Conservation (phyloP, 2,113 vertebrate species). For the Hippolais icterina region DNA sequence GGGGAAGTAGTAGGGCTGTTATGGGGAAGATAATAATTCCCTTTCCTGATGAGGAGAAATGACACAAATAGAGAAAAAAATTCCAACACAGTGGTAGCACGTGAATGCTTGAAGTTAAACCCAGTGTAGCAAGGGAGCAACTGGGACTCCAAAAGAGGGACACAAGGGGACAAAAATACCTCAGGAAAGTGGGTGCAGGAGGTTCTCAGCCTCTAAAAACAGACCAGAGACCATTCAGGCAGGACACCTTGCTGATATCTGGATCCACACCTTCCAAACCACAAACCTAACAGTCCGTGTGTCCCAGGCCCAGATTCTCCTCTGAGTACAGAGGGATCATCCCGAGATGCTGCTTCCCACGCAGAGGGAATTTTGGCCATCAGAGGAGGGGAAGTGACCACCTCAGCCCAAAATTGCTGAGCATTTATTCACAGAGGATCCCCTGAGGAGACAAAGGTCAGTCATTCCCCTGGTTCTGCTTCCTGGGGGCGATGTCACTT, state of each 20-base stretch:
- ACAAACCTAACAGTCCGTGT: not conserved
- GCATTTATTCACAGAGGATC: not conserved
- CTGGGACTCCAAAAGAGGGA: not conserved
- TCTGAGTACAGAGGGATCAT: not conserved
- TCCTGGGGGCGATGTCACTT: too few relatives aligned
- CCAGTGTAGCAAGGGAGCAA: not conserved
- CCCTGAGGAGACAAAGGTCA: not conserved
- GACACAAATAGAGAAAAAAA: not conserved
- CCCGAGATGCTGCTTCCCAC: not conserved
- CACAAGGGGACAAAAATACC: not conserved
- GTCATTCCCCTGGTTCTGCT: not conserved
- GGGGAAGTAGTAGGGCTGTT: not conserved
- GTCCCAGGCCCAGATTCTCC: not conserved
- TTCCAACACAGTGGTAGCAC: accelerated
- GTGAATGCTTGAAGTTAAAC: not conserved
- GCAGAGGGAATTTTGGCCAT: not conserved
- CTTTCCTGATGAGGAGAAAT: not conserved
- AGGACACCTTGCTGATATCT: not conserved
- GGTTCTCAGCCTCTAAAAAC: not conserved
- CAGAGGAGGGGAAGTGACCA: not conserved
- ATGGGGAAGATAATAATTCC: not conserved
- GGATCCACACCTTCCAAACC: not conserved
- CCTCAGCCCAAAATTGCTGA: not conserved
- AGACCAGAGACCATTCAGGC: not conserved
- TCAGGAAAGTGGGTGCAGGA: not conserved